Evolutionary conservation across 2,113 vertebrate species (phyloP), one percentile per base, ranked within the genome.

Genomic region (Lates calcarifer): DNA sequence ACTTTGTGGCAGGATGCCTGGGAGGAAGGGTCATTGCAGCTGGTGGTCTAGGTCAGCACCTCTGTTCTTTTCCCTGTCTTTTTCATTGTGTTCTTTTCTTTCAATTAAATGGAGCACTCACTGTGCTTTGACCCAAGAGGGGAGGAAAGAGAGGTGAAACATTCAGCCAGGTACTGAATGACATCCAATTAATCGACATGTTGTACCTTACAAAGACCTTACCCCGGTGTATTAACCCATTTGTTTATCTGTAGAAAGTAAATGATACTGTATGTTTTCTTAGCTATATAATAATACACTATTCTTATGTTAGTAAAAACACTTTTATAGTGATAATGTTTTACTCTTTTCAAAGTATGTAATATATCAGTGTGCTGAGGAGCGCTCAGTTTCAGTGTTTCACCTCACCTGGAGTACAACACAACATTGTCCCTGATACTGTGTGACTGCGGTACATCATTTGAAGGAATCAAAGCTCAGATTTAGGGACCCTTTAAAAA

Each of bases 1-100:
- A 99, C 92, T 99, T 99, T 33, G 96, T 98, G 86, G 96, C 97
- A 0, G 96, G 97, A 58, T 97, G 94, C 71, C 94, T 99, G 37
- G 97, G 97, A 71, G 97, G 96, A 92, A 92, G 96, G 80, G 94
- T 99, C 66, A 94, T 99, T 71, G 97, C 94, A 0, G 81, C 96
- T 3, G 98, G 98, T 6, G 98, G 98, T 75, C 95, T 99, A 0
- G 98, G 98, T 99, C 93, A 96, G 93, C 57, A 76, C 22, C 41
- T 69, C 22, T 5, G 3, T 57, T 69, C 49, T 58, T 74, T 69
- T 28, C 7, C 1, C 24, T 7, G 3, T 49, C 3, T 37, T 63
- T 57, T 20, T 41, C n/a, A 28, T 8, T 29, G 8, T 61, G 0
- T 62, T 56, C 12, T 6, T 56, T 31, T 29, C 57, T 66, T 14